These are phyloP conservation scores for Dermatemys mawii DNA, from an alignment of 2,113 vertebrate genomes.

Conservation along the genomic window DNA sequence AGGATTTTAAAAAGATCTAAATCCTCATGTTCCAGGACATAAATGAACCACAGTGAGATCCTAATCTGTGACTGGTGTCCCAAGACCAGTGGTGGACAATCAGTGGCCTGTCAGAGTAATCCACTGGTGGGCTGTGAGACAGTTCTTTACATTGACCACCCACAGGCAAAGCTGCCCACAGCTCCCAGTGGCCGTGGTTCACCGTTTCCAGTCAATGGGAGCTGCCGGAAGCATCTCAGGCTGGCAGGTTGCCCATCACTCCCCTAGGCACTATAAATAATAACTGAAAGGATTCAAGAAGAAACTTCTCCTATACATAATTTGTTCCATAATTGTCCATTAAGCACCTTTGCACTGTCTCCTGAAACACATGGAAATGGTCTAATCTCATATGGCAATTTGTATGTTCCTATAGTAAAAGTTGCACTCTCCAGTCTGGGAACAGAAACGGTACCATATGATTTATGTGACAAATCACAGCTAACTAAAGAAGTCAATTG, in stretches of 20 bases:
- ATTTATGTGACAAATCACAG: not conserved
- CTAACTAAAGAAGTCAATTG: not conserved
- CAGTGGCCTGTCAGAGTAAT: too few species aligned
- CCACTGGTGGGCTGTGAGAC: too few species aligned
- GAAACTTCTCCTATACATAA: not conserved
- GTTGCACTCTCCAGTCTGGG: not conserved
- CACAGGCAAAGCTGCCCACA: too few species aligned
- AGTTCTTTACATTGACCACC: too few species aligned
- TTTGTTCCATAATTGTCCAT: not conserved
- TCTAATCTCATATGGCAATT: not conserved
- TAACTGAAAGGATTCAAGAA: not conserved
- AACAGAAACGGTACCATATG: not conserved
- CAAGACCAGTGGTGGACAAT: not conserved
- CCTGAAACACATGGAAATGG: not conserved
- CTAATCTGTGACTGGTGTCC: not conserved
- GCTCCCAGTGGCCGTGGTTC: too few species aligned
- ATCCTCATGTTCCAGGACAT: not conserved
- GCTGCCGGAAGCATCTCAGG: rapidly evolving
- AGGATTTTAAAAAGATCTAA: not conserved
- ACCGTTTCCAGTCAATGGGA: too few species aligned
- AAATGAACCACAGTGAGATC: not conserved
- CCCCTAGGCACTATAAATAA: not conserved
- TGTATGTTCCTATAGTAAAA: not conserved
- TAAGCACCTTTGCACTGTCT: not conserved
- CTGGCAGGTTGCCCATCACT: too few species aligned